Evolutionary conservation across 1,140 invertebrate species (phyloP).

Genomic region (Lepidurus arcticus): DNA sequence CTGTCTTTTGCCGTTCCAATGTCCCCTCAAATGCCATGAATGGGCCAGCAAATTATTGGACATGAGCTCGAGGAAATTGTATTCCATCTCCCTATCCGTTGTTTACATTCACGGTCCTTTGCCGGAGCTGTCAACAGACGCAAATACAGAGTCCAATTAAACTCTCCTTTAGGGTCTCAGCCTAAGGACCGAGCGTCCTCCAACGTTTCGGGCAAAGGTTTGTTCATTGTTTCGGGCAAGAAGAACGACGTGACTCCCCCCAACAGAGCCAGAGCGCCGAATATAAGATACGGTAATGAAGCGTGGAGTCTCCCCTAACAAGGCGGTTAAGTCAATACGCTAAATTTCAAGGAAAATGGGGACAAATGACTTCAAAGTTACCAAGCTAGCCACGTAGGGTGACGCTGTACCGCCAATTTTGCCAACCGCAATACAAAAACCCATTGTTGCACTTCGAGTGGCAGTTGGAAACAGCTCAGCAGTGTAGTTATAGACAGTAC

Average conservation of each 20-base stretch:
- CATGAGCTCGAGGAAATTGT: constrained; percentile 15
- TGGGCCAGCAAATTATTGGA: background rate
- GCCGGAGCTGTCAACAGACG: constrained; percentile 6
- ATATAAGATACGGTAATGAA: constrained; percentile 28
- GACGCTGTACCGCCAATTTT: constrained; percentile 30
- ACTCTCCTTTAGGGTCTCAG: constrained; percentile 7
- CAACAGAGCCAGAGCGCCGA: constrained; percentile 12
- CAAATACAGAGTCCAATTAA: constrained; percentile 7
- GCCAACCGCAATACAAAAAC: constrained; percentile 26
- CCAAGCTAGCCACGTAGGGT: constrained; percentile 32
- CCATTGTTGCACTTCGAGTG: constrained; percentile 28
- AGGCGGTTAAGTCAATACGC: background rate
- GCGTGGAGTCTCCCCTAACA: constrained; percentile 5
- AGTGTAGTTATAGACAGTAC: constrained; percentile 41
- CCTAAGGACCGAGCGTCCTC: constrained; percentile 22
- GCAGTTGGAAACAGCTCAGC: constrained; percentile 34
- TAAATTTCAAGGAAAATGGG: background rate
- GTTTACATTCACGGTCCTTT: background rate
- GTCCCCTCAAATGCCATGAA: background rate
- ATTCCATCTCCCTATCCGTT: constrained; percentile 5
- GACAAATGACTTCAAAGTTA: constrained; percentile 18
- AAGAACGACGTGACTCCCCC: constrained; percentile 15
- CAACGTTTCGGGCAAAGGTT: constrained; percentile 26
- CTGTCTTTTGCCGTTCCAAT: background rate
- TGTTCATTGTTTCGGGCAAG: constrained; percentile 29